phyloP scores from a whole-genome alignment of 2,888 invertebrate species.

The Morpho helenor region DNA sequence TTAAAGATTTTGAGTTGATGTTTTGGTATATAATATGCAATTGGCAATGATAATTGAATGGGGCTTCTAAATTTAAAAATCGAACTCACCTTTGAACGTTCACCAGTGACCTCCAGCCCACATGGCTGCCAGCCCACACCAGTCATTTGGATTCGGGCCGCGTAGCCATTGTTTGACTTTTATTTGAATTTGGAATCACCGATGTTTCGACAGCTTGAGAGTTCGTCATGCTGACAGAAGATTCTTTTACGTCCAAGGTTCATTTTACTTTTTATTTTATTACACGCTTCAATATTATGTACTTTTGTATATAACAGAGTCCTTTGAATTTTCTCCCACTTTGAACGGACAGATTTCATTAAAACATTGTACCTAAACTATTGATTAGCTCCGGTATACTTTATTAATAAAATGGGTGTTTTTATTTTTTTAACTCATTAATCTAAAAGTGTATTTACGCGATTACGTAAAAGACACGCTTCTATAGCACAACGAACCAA shows the following conservation, averaged over 20 bases:
- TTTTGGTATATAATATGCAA: no score
- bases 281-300: conserved; percentile 1
- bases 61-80: conserved; percentile 15
- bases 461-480: no score
- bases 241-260: not conserved
- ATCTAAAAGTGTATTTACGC: no score
- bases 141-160: conserved; percentile 66
- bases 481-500: no score
- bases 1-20: not conserved
- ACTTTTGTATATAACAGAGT: no score
- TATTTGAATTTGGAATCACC: conserved; percentile 58
- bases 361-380: no score
- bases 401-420: no score
- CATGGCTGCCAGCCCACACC: conserved; percentile 65
- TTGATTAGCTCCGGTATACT: no score
- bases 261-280: not conserved
- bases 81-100: conserved; percentile 22
- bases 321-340: no score
- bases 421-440: no score
- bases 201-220: conserved; percentile 43
- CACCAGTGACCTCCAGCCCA: conserved; percentile 66
- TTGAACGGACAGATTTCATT: no score
- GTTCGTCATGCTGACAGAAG: conserved; percentile 32
- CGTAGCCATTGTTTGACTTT: conserved; percentile 71
- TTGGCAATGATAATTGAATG: conserved; percentile 2